Evolutionary conservation across 37 sponge, comb jelly and placozoan species (phyloP), one percentile per base, ranked within the genome.

Genomic region (Spongilla lacustris): DNA sequence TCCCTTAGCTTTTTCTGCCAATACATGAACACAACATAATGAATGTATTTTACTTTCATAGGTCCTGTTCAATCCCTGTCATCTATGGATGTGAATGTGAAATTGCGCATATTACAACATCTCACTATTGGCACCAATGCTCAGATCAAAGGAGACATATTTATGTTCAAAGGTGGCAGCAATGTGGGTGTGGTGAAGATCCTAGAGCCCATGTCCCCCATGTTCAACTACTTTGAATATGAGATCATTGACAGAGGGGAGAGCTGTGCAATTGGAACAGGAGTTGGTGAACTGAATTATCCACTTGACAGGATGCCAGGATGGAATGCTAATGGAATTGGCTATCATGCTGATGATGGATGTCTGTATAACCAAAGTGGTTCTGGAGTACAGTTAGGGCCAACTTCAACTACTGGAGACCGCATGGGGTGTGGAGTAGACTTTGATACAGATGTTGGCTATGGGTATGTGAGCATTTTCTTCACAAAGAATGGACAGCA

Each of bases 341-440:
- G 96, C n/a, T 92, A 95, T 58, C 93, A 95, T 69, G 93, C 93
- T 0, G 96, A 92, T 50, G 93, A 95, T 46, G 93, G 93, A 2
- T 73, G 81, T 2, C 71, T 95, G 26, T 92, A 88, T 69, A 83
- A 90, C 75, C 70, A 90, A 68, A 75, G 80, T 50, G 96, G 93
- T 3, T 84, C 46, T 66, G 95, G 95, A n/a, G 77, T 75, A 23
- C 73, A 36, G 29, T 90, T 92, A 78, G 96, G 93, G 41, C 88
- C 93, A 2, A 74, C 75, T 0, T 95, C 88, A n/a, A 86, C 87
- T 2, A 68, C 74, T 26, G 96, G 96, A 27, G 96, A 95, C 75
- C 66, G 80, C 37, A 91, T 94, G 92, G 95, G 95, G 0, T 89
- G 91, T 79, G 96, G 93, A 17, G 79, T 91, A 2, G 89, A 90